phyloP scores from a whole-genome alignment of 2,888 invertebrate species.

The Eupithecia centaureata region DNA sequence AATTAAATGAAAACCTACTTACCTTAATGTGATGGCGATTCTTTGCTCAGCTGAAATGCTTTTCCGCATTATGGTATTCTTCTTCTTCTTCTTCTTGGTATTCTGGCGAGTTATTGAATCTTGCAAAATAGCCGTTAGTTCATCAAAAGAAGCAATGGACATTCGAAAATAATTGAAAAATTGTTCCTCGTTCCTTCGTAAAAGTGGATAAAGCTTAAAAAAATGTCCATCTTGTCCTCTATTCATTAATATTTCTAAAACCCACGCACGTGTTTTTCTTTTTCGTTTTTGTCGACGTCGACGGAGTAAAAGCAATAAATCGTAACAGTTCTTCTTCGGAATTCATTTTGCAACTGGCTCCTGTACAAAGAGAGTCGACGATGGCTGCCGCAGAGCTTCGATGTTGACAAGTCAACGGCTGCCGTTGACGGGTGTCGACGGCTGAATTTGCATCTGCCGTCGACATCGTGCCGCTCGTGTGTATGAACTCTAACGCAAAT shows the following conservation, averaged over 20 bases:
- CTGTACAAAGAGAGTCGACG: constrained; percentile 17
- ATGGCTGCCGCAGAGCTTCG: no score
- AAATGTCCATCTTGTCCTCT: constrained; percentile 24
- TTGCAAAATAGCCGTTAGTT: constrained; percentile 32
- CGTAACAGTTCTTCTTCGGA: constrained; percentile 18
- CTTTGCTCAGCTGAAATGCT: constrained; percentile 32
- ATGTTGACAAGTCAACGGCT: no score
- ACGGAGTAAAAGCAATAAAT: constrained; percentile 14
- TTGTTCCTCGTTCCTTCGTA: constrained; percentile 26
- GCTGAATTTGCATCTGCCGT: no score
- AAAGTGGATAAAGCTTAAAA: constrained; percentile 25
- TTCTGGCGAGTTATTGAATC: constrained; percentile 24
- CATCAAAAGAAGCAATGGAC: constrained; percentile 30
- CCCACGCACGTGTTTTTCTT: constrained; percentile 11
- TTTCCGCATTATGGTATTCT: constrained; percentile 28
- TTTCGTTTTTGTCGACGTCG: constrained; percentile 10
- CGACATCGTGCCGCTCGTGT: no score
- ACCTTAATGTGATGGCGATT: constrained; percentile 29
- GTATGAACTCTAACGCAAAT: no score
- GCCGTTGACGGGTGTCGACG: no score
- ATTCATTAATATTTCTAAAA: constrained; percentile 23
- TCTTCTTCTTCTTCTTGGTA: no score
- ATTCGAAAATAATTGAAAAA: constrained; percentile 30
- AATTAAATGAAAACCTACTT: constrained; percentile 14
- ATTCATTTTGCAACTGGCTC: constrained; percentile 19